Conservation (phyloP, 1,140 invertebrate genomes). For the Copidosoma floridanum region DNA sequence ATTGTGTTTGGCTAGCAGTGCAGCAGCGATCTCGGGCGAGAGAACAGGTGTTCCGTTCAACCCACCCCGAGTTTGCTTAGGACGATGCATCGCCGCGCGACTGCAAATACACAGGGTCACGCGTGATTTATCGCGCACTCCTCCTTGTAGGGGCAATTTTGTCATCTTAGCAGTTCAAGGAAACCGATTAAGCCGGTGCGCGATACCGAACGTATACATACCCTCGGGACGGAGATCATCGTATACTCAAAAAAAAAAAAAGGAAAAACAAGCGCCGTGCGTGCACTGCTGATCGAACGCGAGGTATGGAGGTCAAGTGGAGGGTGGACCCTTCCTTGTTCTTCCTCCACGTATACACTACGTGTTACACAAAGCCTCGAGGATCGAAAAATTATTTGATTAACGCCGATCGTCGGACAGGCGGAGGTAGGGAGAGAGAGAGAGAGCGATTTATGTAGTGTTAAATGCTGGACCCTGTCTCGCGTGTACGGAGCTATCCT, state of each 20-base stretch:
- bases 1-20: too few species aligned
- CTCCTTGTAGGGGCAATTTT: neutral
- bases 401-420: constrained; percentile 39
- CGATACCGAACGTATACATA: too few species aligned
- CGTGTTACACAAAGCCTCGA: neutral
- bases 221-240: too few species aligned
- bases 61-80: constrained; percentile 11
- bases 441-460: constrained; percentile 56
- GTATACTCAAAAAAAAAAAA: too few species aligned
- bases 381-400: constrained; percentile 48
- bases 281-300: neutral
- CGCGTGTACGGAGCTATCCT: neutral
- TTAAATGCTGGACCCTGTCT: constrained; percentile 46
- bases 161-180: neutral
- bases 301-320: constrained; percentile 4
- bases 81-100: neutral
- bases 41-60: constrained; percentile 15
- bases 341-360: too few species aligned
- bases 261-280: neutral
- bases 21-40: too few species aligned
- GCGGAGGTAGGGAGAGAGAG: too few species aligned
- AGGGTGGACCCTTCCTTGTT: too few species aligned
- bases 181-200: neutral
- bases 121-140: constrained; percentile 8
- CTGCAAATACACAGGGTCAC: neutral